Conservation (phyloP, 2,113 vertebrate species). For the Pipra filicauda region DNA sequence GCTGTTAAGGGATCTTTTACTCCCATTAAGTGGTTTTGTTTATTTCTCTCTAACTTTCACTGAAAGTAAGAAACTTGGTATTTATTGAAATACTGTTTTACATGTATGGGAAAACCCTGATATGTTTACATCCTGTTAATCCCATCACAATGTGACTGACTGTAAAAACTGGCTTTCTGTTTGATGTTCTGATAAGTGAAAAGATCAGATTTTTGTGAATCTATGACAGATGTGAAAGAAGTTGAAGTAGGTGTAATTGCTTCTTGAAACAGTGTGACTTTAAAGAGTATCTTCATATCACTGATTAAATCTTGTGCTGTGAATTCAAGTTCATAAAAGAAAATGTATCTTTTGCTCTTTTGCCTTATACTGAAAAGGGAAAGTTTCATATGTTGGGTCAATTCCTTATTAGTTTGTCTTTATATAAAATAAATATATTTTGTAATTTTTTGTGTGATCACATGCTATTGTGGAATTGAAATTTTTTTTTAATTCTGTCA, state of each 20-base stretch:
- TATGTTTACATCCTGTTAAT: not conserved
- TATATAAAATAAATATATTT: not conserved
- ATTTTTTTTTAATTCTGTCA: not conserved
- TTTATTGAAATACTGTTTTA: not conserved
- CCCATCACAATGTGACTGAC: not conserved
- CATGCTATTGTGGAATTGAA: not conserved
- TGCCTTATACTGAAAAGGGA: not conserved
- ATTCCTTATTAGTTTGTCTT: not conserved
- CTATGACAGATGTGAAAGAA: not conserved
- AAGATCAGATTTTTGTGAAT: not conserved
- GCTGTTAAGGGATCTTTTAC: not conserved
- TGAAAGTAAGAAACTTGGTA: not conserved
- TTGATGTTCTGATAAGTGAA: not conserved
- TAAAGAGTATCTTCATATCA: not conserved
- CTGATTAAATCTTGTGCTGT: not conserved
- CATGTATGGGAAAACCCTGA: not conserved
- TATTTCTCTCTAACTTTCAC: not conserved
- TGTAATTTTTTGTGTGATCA: not conserved
- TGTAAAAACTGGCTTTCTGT: not conserved
- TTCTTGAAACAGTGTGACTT: not conserved
- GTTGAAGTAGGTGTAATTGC: not conserved
- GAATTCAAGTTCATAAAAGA: not conserved
- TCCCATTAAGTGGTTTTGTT: not conserved
- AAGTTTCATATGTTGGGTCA: not conserved
- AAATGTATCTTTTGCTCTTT: not conserved